These are phyloP conservation scores for Psittacula echo DNA, from an alignment of 2,797 vertebrate genomes.

Conservation along the genomic window DNA sequence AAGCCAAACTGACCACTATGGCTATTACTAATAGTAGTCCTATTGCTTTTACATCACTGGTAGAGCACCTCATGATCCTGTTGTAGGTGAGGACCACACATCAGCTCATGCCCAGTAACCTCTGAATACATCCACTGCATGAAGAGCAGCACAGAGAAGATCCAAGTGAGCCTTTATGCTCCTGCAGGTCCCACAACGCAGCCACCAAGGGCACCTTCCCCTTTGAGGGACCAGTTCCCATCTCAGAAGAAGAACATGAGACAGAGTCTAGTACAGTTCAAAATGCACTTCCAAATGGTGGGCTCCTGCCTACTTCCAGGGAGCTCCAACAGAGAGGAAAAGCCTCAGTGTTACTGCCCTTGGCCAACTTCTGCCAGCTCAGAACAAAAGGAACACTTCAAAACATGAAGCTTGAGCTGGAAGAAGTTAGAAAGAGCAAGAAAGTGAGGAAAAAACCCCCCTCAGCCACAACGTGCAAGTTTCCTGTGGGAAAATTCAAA, in stretches of 20 bases:
- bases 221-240: not conserved
- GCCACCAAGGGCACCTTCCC: not conserved
- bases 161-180: fast-evolving
- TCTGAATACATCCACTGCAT: not conserved
- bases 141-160: not conserved
- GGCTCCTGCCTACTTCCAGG: not conserved
- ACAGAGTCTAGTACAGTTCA: not conserved
- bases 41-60: fast-evolving
- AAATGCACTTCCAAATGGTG: not conserved
- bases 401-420: not conserved
- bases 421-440: constrained; percentile 2
- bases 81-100: fast-evolving
- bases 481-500: constrained; percentile 62
- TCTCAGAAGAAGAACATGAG: fast-evolving
- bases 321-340: not conserved
- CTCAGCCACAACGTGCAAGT: constrained; percentile 24
- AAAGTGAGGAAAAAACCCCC: constrained; percentile 24
- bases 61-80: not conserved
- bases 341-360: not conserved
- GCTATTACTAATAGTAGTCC: not conserved
- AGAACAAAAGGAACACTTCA: not conserved
- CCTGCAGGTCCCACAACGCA: not conserved
- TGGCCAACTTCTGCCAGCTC: not conserved
- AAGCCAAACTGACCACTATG: not conserved
- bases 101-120: not conserved